A percentile compares a stretch with the other conserved stretches of the same genome.
These are phyloP conservation scores for Ceyx cyanopectus DNA, from an alignment of 2,113 vertebrate species.

Conservation along the genomic window DNA sequence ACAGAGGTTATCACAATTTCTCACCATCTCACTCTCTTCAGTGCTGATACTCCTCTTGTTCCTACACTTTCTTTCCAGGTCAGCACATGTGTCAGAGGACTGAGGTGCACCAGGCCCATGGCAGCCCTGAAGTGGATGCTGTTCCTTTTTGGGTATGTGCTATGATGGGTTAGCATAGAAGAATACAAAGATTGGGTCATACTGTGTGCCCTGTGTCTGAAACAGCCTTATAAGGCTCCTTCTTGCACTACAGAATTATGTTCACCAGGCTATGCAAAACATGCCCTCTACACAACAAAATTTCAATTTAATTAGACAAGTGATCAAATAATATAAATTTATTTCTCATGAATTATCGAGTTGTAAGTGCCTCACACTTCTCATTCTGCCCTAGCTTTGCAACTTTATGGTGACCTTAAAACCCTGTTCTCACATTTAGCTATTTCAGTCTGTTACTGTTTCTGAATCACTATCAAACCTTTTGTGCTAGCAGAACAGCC, in stretches of 20 bases:
- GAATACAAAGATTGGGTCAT: not conserved
- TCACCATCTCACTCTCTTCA: not conserved
- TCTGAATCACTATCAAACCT: conserved; percentile 28
- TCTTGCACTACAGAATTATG: not conserved
- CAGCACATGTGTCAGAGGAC: not conserved
- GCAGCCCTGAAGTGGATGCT: not conserved
- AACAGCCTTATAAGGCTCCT: not conserved
- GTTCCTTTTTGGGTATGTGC: not conserved
- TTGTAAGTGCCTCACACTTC: not conserved
- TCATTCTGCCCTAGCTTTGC: not conserved
- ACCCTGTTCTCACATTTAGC: conserved; percentile 1
- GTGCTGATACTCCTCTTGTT: not conserved
- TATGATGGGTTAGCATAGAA: not conserved
- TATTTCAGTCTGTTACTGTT: conserved; percentile 50
- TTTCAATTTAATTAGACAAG: not conserved
- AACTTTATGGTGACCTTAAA: conserved; percentile 41
- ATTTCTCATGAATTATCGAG: not conserved
- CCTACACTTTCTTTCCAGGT: not conserved
- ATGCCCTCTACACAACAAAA: not conserved
- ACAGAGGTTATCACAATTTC: conserved; percentile 10
- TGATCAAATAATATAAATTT: not conserved
- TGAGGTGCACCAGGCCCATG: not conserved
- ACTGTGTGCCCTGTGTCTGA: not conserved
- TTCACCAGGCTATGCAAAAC: not conserved
- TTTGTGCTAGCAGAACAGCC: not conserved